A percentile compares a stretch with the other conserved stretches of the same genome.
Conservation (phyloP, 1,140 invertebrate genomes). For the Drosophila burlai region DNA sequence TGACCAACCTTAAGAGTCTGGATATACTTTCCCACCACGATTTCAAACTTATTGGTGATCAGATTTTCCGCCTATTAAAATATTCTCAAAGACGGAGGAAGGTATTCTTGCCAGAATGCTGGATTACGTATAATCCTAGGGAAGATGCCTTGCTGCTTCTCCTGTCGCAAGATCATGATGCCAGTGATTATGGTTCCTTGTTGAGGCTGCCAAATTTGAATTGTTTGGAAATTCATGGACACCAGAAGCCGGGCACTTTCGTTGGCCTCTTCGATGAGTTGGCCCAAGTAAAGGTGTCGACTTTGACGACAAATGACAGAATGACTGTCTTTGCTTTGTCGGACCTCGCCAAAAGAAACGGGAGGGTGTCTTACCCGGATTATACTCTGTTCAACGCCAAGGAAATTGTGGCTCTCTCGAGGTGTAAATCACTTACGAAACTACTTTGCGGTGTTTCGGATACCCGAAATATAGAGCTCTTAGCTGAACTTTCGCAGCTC, state of each 20-base stretch:
- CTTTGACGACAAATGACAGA: not conserved
- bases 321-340: too few relatives aligned
- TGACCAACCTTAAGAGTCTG: not conserved
- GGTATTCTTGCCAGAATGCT: not conserved
- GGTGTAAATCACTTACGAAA: not conserved
- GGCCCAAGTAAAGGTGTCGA: too few relatives aligned
- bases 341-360: too few relatives aligned
- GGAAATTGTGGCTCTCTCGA: not conserved
- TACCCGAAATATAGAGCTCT: slow-evolving; percentile 1
- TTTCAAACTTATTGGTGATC: not conserved
- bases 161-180: not conserved
- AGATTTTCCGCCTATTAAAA: not conserved
- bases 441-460: not conserved
- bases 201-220: not conserved
- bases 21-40: not conserved
- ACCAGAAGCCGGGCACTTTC: not conserved
- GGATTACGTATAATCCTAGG: not conserved
- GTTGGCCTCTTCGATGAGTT: not conserved
- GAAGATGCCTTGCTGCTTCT: not conserved
- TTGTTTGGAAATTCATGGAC: not conserved
- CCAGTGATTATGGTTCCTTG: not conserved
- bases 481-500: not conserved
- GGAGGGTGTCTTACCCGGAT: too few relatives aligned
- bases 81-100: not conserved
- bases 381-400: not conserved